Evolutionary conservation across 1,140 invertebrate genomes (phyloP), one percentile per base, ranked within the genome.

Genomic region (Hydropsyche tenuis): DNA sequence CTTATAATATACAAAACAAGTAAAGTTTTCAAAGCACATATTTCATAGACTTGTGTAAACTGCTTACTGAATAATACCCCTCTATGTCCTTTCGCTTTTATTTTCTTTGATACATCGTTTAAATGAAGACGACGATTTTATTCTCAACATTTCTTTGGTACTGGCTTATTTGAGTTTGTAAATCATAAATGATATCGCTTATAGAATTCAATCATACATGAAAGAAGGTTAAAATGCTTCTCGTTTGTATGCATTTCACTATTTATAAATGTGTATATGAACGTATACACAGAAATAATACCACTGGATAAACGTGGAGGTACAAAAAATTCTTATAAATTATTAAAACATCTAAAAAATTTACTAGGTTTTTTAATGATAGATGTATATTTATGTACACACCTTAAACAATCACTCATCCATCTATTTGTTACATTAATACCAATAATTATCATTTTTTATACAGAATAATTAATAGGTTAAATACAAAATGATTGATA

Each of bases 181-280:
- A 37, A 37, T 37, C 30, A 37, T 37, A 37, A 37, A 37, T 9
- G 30, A 37, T 37, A 37, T 9, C 9, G 30, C 9, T 37, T 9
- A 37, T 9, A 37, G 30, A 9, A 37, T 37, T 37, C 23, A 60
- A 60, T 60, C 56, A 60, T 14, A 27, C 56, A 60, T 27, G 25
- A 60, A 60, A 60, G 56, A 60, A 60, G 56, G 56, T 60, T 60
- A 60, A 60, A 60, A 60, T 60, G 56, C 56, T 60, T 27, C 56
- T 60, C 23, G 22, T 60, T 60, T 60, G 56, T 60, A 60, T 60
- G 56, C 56, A 60, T 23, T 60, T 60, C 56, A 60, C 56, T 60
- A 60, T 27, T 18, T 27, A 60, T 27, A 22, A 60, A 60, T 27
- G 23, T 60, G 23, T 27, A 60, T 27, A 60, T 27, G 22, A 14